Conservation (phyloP, 2,797 vertebrate genomes). For the Cossypha caffra region DNA sequence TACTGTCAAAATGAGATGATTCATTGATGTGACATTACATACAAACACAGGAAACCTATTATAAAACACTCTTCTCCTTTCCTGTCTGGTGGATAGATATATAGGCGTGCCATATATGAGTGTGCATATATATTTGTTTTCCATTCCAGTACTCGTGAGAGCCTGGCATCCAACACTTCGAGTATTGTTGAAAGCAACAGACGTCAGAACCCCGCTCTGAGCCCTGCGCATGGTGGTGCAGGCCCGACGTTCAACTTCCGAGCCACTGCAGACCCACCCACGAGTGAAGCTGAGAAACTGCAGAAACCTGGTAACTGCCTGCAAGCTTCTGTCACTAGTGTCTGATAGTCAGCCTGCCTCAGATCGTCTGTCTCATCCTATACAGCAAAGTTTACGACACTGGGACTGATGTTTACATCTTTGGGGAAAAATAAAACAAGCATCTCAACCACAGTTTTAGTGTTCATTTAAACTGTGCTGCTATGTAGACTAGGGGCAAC, state of each 20-base stretch:
- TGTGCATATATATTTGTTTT: constrained; percentile 70
- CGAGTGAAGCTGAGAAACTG: constrained; percentile 93
- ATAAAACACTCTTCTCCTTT: constrained; percentile 55
- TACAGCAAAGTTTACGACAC: constrained; percentile 80
- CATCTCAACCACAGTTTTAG: constrained; percentile 81
- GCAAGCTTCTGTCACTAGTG: constrained; percentile 98
- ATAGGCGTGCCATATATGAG: constrained; percentile 23
- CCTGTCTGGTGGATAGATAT: neutral
- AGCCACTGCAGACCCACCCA: constrained; percentile 87
- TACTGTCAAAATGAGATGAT: neutral
- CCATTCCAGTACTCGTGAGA: constrained; percentile 93
- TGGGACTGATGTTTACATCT: constrained; percentile 84
- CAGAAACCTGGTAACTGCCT: constrained; percentile 98
- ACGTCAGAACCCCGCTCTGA: constrained; percentile 94
- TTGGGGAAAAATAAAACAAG: constrained; percentile 64
- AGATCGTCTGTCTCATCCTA: constrained; percentile 69
- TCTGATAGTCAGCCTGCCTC: constrained; percentile 86
- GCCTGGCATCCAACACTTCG: constrained; percentile 99
- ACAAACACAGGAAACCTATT: constrained; percentile 50
- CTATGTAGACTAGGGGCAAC: constrained; percentile 80
- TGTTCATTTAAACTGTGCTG: constrained; percentile 81
- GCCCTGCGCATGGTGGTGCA: constrained; percentile 92
- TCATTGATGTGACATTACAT: neutral
- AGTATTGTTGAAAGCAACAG: constrained; percentile 99
- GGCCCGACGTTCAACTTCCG: constrained; percentile 95